Evolutionary conservation across 2,797 vertebrate genomes (phyloP), one percentile per base, ranked within the genome.

Genomic region (Bradypodion pumilum): DNA sequence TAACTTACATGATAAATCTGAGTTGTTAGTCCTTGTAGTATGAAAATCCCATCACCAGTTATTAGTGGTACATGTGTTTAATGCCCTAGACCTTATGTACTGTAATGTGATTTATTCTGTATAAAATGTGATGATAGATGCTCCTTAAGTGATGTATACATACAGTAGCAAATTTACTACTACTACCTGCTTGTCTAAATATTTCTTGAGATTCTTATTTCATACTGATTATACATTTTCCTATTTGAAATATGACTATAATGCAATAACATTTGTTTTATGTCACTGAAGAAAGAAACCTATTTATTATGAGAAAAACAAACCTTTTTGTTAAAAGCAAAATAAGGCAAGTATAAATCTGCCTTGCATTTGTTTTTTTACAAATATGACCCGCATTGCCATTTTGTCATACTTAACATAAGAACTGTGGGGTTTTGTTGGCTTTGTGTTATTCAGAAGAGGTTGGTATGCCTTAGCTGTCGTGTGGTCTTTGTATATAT

Each of bases 391-490:
- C 49, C 42, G 37, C 49, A 40, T 44, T 60, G 16, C 49, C 52
- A 60, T 60, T 60, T 60, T 81, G 40, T 60, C 25, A 42, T 72
- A 44, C 42, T 62, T 42, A 46, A 9, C 42, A 81, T 72, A 80
- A 80, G 3, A 60, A 72, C 15, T 23, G 60, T 72, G 37, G 46
- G 35, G 44, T 27, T 72, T 42, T 37, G 42, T 44, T 60, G 25
- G 19, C 52, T 56, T 40, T 65, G 0, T 49, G 5, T 74, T 42
- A 44, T 78, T 88, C 19, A 62, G 29, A 89, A 46, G 0, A 35
- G 0, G 12, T 79, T 78, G 82, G 46, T 29, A 42, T 70, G 29
- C 65, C 29, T 65, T 82, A 70, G 23, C 37, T 44, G 87, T 85
- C 68, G 3, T 74, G 5, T 80, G 35, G 21, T 19, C 44, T 23